phyloP scores from a whole-genome alignment of 2,797 vertebrate genomes.

The Threskiornis aethiopicus region DNA sequence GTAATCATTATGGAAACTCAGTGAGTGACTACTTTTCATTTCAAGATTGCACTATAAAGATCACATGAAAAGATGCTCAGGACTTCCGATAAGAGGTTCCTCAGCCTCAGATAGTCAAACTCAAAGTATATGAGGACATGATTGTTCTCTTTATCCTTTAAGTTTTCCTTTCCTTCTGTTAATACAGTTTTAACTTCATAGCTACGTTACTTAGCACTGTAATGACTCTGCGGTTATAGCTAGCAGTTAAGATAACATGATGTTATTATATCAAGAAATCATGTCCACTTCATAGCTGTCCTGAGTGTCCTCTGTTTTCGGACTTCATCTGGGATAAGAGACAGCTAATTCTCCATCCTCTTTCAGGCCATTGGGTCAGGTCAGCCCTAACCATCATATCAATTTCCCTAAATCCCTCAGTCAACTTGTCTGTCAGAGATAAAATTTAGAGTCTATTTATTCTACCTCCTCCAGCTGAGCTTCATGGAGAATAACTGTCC shows the following conservation, averaged over 20 bases:
- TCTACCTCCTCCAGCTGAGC: neutral
- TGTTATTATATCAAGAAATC: neutral
- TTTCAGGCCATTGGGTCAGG: neutral
- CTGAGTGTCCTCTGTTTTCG: slow-evolving; percentile 3
- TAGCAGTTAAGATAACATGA: neutral
- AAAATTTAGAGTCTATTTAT: slow-evolving; percentile 29
- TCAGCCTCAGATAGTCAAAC: neutral
- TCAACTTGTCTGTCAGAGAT: neutral
- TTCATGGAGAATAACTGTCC: neutral
- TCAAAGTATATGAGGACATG: neutral
- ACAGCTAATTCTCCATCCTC: neutral
- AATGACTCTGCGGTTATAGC: neutral
- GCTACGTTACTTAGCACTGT: neutral
- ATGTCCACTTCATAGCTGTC: neutral
- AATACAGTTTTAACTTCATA: neutral
- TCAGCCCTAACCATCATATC: neutral
- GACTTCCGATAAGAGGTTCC: neutral
- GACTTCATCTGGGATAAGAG: neutral
- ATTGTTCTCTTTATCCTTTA: neutral
- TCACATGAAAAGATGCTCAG: neutral
- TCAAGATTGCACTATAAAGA: neutral
- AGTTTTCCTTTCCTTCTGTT: neutral
- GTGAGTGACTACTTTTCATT: neutral
- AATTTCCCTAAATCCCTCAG: slow-evolving; percentile 15
- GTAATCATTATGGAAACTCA: neutral